phyloP scores from a whole-genome alignment of 64 coral and sea anemone genomes.

The Dendronephthya gigantea region DNA sequence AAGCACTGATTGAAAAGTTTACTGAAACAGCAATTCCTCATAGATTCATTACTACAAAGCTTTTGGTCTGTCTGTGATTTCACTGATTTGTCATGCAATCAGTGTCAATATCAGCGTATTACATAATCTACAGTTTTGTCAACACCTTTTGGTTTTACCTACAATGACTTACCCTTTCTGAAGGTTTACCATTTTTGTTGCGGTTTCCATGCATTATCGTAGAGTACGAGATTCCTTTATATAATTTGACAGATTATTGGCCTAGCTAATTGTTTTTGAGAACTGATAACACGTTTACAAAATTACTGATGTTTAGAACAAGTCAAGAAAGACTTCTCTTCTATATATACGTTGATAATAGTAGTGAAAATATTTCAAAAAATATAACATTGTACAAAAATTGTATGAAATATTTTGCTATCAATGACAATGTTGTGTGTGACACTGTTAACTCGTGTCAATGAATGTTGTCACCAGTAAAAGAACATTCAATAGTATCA shows the following conservation, averaged over 20 bases:
- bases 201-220: neutral
- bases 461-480: neutral
- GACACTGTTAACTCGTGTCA: neutral
- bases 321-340: neutral
- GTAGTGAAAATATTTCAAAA: neutral
- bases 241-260: too few species aligned
- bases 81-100: too few species aligned
- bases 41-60: too few species aligned
- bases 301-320: neutral
- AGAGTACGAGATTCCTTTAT: neutral
- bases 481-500: neutral
- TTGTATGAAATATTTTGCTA: neutral
- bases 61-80: too few species aligned
- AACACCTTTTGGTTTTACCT: too few species aligned
- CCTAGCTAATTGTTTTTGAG: too few species aligned
- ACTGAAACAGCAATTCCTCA: too few species aligned
- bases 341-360: neutral
- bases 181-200: neutral
- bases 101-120: too few species aligned
- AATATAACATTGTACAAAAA: neutral
- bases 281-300: too few species aligned
- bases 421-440: neutral
- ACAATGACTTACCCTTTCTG: slow-evolving; percentile 6
- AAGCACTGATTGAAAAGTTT: too few species aligned
- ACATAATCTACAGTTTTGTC: too few species aligned